Conservation (phyloP, 2,797 vertebrate species). For the Staurois parvus region DNA sequence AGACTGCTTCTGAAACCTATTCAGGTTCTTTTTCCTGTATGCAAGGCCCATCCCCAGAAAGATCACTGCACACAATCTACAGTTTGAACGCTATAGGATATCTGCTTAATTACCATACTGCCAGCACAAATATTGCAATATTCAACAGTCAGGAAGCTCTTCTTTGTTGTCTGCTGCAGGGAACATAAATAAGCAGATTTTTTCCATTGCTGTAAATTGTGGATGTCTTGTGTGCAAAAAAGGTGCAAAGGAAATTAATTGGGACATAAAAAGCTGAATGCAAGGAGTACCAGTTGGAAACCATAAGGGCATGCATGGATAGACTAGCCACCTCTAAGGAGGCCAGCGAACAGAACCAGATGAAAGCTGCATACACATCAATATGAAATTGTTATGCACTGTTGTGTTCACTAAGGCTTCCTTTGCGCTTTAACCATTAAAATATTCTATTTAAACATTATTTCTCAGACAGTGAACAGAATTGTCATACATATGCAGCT, state of each 20-base stretch:
- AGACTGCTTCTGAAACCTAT: not conserved
- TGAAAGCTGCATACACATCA: too few relatives aligned
- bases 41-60: not conserved
- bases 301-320: too few relatives aligned
- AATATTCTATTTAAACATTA: too few relatives aligned
- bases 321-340: too few relatives aligned
- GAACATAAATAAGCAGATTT: not conserved
- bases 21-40: not conserved
- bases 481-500: too few relatives aligned
- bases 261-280: not conserved
- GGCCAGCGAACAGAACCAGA: too few relatives aligned
- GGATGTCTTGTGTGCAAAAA: not conserved
- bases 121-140: constrained; percentile 34
- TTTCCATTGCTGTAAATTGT: not conserved
- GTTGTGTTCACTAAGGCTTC: too few relatives aligned
- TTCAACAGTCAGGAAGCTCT: not conserved
- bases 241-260: constrained; percentile 6
- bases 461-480: too few relatives aligned
- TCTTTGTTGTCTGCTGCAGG: constrained; percentile 6
- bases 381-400: too few relatives aligned
- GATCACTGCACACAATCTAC: constrained; percentile 24
- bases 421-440: too few relatives aligned
- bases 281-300: not conserved
- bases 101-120: constrained; percentile 17
- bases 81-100: not conserved